Base-by-base conservation (phyloP, 1,140 invertebrate species). In the Orchestia grillus region DNA sequence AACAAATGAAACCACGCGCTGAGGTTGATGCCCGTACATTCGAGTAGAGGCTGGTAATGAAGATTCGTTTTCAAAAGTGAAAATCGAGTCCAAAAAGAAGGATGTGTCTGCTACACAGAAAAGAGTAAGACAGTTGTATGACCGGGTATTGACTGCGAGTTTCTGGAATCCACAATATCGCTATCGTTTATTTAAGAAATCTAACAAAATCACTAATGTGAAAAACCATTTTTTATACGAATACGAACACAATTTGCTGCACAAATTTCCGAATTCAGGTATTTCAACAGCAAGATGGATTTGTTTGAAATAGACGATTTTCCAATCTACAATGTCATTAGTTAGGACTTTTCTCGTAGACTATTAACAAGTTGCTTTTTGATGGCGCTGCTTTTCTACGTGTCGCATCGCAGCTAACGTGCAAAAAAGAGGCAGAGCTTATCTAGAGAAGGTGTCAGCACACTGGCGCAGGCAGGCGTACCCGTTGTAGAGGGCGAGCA, bases 401-500 rank as follows among this genome's bases (percentile, higher is more conserved):
- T n/a, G n/a, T n/a, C n/a, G n/a, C n/a, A n/a, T n/a, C n/a, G n/a
- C n/a, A 6, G 47, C 47, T 53, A 53, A 53, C 6, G 6, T 53
- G 19, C 6, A 53, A 53, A 53, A 53, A 53, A 53, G 6, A 53
- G 19, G 28, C 3, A 8, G 28, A 77, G 28, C 28, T 23, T 77
- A 19, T 77, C 28, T 36, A 3, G 28, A 15, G 28, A 28, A 77
- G 36, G 11, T 77, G 11, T 28, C 88, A 91, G 15, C 62, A 53
- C 87, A 41, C 36, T 15, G 87, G 36, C 8, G 8, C 87, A 41
- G 87, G 41, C 15, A 11, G 4, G 44, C 44, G 43, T 40, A 94
- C 92, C 92, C 92, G 44, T 94, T 94, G 44, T 94, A 94, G 92
- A 94, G 92, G 41, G 92, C 92, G 41, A 47, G 92, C 92, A 94